Percentiles rank a stretch among this genome's conserved stretches.
Conservation (phyloP, 1,140 invertebrate genomes). For the Dolichoris vasculosae region DNA sequence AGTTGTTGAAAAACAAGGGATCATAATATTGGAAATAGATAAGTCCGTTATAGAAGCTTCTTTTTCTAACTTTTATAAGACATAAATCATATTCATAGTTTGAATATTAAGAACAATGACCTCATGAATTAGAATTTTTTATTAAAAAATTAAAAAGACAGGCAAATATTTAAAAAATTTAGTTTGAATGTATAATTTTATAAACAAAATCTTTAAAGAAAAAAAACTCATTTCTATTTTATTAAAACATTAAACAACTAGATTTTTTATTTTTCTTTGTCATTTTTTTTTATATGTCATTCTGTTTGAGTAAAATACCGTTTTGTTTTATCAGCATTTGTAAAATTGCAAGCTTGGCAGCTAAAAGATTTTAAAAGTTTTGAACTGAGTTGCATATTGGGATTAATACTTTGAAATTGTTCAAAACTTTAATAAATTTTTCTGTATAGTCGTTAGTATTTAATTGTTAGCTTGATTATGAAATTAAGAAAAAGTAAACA, state of each 20-base stretch:
- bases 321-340: neutral
- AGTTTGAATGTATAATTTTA: too few relatives aligned
- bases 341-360: slow-evolving; percentile 17
- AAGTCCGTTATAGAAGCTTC: too few relatives aligned
- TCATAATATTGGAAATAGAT: too few relatives aligned
- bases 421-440: neutral
- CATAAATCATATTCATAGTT: too few relatives aligned
- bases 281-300: neutral
- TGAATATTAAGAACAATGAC: too few relatives aligned
- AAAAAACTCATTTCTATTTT: neutral
- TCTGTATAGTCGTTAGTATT: neutral
- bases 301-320: slow-evolving; percentile 1
- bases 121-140: too few relatives aligned
- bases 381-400: neutral
- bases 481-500: neutral
- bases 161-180: too few relatives aligned
- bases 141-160: too few relatives aligned
- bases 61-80: too few relatives aligned
- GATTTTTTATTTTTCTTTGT: neutral
- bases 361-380: neutral
- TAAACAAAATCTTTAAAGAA: too few relatives aligned
- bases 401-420: neutral
- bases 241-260: neutral
- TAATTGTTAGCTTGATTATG: neutral
- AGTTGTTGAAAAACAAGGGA: too few relatives aligned